These are phyloP conservation scores for Plebejus argus DNA, from an alignment of 2,888 invertebrate genomes.

Conservation along the genomic window DNA sequence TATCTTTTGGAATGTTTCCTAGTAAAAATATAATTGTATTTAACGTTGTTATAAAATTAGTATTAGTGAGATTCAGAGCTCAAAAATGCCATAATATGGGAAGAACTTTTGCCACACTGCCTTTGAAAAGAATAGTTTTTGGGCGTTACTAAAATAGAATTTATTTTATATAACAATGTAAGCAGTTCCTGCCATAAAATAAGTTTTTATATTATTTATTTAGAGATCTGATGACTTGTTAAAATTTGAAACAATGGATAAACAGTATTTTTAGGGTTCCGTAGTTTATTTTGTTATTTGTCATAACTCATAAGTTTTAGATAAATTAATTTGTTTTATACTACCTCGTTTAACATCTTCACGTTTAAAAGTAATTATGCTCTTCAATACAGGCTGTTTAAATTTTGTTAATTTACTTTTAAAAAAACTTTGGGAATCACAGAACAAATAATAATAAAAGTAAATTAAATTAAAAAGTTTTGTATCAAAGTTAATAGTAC, in stretches of 20 bases:
- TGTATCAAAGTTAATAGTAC: neutral
- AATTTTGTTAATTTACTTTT: neutral
- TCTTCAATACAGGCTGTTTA: neutral
- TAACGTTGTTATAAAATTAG: neutral
- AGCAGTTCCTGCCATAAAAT: neutral
- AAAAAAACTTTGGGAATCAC: neutral
- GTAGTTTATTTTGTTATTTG: neutral
- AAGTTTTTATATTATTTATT: neutral
- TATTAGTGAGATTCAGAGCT: neutral
- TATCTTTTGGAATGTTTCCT: neutral
- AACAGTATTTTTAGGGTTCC: constrained; percentile 1
- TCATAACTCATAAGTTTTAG: neutral
- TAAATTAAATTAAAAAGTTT: neutral
- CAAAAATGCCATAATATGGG: neutral
- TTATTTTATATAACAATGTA: neutral
- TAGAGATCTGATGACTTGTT: neutral
- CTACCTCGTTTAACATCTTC: neutral
- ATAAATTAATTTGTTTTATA: neutral
- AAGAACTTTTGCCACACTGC: neutral
- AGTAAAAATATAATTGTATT: neutral
- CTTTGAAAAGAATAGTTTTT: neutral
- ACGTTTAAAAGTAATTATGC: neutral
- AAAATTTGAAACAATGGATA: neutral
- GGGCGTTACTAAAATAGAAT: neutral
- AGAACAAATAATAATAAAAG: neutral